Conservation (phyloP, 2,888 invertebrate species). For the Eupithecia centaureata region DNA sequence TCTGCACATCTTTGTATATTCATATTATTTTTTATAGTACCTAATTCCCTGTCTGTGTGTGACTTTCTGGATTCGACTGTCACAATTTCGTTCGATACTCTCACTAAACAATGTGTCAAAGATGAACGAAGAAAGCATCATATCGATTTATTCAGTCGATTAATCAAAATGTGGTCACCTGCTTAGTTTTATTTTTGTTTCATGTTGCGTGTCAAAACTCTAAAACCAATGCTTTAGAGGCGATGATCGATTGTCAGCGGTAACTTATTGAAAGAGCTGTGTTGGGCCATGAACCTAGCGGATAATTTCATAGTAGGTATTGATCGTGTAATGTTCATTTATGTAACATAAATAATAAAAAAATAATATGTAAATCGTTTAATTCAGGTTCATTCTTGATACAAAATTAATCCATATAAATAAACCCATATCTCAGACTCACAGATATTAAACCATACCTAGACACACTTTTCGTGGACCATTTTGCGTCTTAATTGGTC, state of each 20-base stretch:
- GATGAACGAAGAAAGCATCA: conserved; percentile 40
- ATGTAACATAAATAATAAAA: too few relatives aligned
- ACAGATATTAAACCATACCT: neutral
- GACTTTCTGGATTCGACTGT: neutral
- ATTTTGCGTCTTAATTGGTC: neutral
- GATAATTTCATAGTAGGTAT: neutral
- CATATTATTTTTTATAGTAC: too few relatives aligned
- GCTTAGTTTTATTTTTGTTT: conserved; percentile 49
- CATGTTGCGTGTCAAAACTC: conserved; percentile 58
- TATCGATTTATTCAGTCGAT: conserved; percentile 55
- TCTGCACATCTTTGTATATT: neutral
- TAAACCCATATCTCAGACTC: too few relatives aligned
- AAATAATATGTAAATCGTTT: too few relatives aligned
- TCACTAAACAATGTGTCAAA: conserved; percentile 21
- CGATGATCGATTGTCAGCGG: conserved; percentile 62
- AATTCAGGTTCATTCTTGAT: too few relatives aligned
- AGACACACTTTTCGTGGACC: neutral
- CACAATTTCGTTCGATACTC: neutral
- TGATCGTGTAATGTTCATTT: too few relatives aligned
- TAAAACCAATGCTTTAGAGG: conserved; percentile 60
- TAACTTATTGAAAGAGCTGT: conserved; percentile 41
- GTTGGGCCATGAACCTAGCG: conserved; percentile 40
- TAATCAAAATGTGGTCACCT: conserved; percentile 64
- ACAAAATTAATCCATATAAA: too few relatives aligned
- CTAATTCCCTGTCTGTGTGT: too few relatives aligned